Evolutionary conservation across 2,888 invertebrate species (phyloP), one percentile per base, ranked within the genome.

Genomic region (Leptarthrus brevirostris): DNA sequence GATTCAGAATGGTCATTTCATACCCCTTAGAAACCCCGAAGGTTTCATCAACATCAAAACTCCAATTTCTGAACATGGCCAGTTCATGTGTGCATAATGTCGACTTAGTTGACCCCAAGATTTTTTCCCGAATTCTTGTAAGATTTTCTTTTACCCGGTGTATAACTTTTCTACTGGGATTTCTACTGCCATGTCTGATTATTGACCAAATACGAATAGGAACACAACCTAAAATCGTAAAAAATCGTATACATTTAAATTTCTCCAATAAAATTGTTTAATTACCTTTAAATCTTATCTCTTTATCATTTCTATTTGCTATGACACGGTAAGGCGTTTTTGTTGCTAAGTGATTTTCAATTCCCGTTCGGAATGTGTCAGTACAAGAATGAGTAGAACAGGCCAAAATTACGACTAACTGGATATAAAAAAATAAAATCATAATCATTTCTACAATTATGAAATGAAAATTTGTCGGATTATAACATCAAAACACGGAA

Each of bases 161-260:
- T 72, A 92, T 89, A 49, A 89, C 86, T 75, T 88, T 86, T 69
- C 83, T 82, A 78, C 89, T 88, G 0, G 93, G 93, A 82, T 90
- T 87, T 77, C 94, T 87, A n/a, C 93, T 91, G 2, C 94, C 94
- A 84, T 94, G 94, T 3, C 94, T 88, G 44, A 91, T 83, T 18
- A 93, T 79, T 84, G 92, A 88, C 94, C 94, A 94, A 75, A 92
- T 89, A 82, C 92, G 91, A 47, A 85, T 83, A 54, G 89, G 87
- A 77, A 83, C 85, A 79, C 92, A 93, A 78, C 87, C 92, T 92
- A 4, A 16, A 20, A 47, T 14, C 3, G 5, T n/a, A 47, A 47
- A 22, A 22, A 44, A 14, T 14, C n/a, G n/a, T n/a, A n/a, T n/a
- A n/a, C n/a, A n/a, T n/a, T n/a, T n/a, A n/a, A n/a, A 5, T 4